phyloP scores from a whole-genome alignment of 1,140 invertebrate species.

The Drosophila rufa region DNA sequence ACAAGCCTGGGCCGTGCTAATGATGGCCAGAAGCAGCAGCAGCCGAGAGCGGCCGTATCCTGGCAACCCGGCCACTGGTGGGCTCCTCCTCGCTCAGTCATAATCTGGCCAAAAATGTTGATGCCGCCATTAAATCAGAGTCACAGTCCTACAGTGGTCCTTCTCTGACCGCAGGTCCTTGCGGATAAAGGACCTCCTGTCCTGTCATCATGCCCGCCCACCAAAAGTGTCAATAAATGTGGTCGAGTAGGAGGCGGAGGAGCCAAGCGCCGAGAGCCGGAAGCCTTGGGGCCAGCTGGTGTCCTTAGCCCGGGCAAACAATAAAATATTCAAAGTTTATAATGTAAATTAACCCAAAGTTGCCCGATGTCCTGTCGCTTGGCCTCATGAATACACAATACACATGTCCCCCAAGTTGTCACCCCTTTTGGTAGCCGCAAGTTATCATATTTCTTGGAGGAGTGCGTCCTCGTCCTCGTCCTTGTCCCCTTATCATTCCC shows the following conservation, averaged over 20 bases:
- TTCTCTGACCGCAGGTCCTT: slow-evolving; percentile 15
- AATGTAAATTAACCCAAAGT: slow-evolving; percentile 83
- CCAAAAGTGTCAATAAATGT: slow-evolving; percentile 55
- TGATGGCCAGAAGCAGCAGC: slow-evolving; percentile 10
- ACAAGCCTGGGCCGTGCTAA: slow-evolving; percentile 62
- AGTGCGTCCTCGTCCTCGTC: not conserved
- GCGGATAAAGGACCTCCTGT: slow-evolving; percentile 8
- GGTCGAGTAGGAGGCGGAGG: slow-evolving; percentile 1
- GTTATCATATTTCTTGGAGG: slow-evolving; percentile 20
- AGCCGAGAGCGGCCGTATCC: slow-evolving; percentile 7
- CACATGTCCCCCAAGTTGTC: slow-evolving; percentile 27
- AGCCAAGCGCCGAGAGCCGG: not conserved
- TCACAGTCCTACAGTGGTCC: not conserved
- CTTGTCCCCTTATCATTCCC: not conserved
- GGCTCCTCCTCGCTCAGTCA: slow-evolving; percentile 20
- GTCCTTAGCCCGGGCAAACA: slow-evolving; percentile 73
- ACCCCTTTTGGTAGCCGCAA: slow-evolving; percentile 11
- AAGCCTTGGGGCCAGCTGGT: slow-evolving; percentile 55
- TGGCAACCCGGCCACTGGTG: slow-evolving; percentile 1
- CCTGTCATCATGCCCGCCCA: not conserved
- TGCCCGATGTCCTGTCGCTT: slow-evolving; percentile 50
- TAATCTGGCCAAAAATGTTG: slow-evolving; percentile 75
- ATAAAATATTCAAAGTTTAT: slow-evolving; percentile 84
- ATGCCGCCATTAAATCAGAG: slow-evolving; percentile 69
- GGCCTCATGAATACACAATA: slow-evolving; percentile 57